These are phyloP conservation scores for Gonioctena quinquepunctata DNA, from an alignment of 1,140 invertebrate genomes.

Conservation along the genomic window DNA sequence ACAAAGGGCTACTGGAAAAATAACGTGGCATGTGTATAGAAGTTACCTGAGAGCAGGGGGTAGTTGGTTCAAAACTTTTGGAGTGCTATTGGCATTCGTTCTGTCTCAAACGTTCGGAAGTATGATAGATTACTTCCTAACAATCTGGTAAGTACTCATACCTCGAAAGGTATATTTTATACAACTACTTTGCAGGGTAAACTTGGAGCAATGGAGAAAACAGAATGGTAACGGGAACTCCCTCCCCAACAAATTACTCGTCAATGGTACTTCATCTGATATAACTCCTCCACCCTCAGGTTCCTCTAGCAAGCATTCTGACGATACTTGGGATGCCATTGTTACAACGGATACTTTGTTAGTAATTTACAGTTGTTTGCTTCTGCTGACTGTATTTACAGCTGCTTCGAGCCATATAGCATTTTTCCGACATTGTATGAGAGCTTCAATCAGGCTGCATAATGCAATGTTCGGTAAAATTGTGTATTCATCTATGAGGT, in stretches of 20 bases:
- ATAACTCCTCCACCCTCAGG: neutral
- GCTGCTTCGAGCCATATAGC: constrained; percentile 67
- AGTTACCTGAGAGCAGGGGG: constrained; percentile 66
- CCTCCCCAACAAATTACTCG: neutral
- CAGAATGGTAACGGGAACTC: neutral
- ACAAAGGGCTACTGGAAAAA: constrained; percentile 58
- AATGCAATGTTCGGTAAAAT: constrained; percentile 83
- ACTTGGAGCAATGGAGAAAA: neutral
- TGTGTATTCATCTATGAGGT: constrained; percentile 79
- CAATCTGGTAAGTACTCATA: constrained; percentile 62
- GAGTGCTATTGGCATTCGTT: constrained; percentile 23
- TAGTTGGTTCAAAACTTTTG: constrained; percentile 49
- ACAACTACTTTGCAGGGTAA: neutral
- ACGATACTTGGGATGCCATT: constrained; percentile 70
- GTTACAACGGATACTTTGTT: constrained; percentile 73
- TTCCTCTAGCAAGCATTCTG: too few relatives aligned
- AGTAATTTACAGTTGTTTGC: constrained; percentile 81
- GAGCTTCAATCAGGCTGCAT: constrained; percentile 66
- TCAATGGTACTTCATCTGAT: too few relatives aligned
- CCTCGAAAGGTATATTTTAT: neutral
- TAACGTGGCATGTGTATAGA: constrained; percentile 63
- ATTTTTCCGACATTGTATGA: constrained; percentile 77
- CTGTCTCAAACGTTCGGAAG: constrained; percentile 17
- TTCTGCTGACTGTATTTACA: constrained; percentile 69
- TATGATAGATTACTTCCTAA: constrained; percentile 56